phyloP scores from a whole-genome alignment of 2,888 invertebrate genomes.

The Calephelis perditalis region DNA sequence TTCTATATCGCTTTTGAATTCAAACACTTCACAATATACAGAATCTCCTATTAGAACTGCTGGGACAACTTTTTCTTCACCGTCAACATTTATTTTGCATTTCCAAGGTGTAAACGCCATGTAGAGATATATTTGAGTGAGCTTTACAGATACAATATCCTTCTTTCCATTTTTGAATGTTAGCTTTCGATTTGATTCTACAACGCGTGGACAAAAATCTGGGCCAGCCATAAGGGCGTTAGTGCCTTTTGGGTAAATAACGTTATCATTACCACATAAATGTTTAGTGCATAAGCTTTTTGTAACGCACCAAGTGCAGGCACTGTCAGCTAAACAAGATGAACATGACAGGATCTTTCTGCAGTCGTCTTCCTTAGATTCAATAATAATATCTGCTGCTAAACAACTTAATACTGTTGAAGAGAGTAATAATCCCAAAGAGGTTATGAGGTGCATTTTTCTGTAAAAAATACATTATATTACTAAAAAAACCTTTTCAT shows the following conservation, averaged over 20 bases:
- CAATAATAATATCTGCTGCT: slow-evolving; percentile 26
- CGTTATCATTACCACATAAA: slow-evolving; percentile 57
- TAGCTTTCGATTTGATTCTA: slow-evolving; percentile 39
- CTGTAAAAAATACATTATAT: slow-evolving; percentile 10
- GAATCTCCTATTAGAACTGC: slow-evolving; percentile 47
- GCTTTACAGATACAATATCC: slow-evolving; percentile 44
- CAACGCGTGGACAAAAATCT: slow-evolving; percentile 54
- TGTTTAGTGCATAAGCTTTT: slow-evolving; percentile 57
- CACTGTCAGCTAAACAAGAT: slow-evolving; percentile 44
- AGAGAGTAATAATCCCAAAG: slow-evolving; percentile 17
- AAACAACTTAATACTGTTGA: slow-evolving; percentile 22
- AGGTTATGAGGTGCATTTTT: not conserved
- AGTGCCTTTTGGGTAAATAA: slow-evolving; percentile 50
- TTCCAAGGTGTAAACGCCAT: slow-evolving; percentile 66
- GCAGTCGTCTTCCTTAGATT: slow-evolving; percentile 31
- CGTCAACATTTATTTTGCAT: slow-evolving; percentile 43
- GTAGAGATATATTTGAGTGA: slow-evolving; percentile 59
- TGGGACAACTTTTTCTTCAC: slow-evolving; percentile 36
- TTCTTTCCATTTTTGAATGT: slow-evolving; percentile 47
- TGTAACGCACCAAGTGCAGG: slow-evolving; percentile 60
- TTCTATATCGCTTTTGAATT: slow-evolving; percentile 45
- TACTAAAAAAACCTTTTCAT: not conserved
- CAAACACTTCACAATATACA: slow-evolving; percentile 48
- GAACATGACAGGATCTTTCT: slow-evolving; percentile 43
- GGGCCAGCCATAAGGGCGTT: slow-evolving; percentile 52